Conservation (phyloP, 2,888 invertebrate species). For the Xanthorhoe spadicearia region DNA sequence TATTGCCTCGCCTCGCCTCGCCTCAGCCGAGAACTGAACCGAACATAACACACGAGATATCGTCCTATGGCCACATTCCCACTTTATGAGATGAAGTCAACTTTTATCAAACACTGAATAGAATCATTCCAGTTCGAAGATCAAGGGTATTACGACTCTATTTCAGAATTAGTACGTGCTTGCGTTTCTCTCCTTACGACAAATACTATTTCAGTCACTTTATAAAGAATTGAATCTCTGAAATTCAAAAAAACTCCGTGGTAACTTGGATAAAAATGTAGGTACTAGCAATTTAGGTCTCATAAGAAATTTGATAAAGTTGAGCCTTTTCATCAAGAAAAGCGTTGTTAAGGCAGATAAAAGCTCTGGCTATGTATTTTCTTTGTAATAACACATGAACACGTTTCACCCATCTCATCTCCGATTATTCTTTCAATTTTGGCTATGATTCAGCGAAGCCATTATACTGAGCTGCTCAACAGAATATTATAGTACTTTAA, state of each 20-base stretch:
- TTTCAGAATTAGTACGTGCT: background rate
- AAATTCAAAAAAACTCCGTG: background rate
- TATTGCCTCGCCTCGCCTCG: constrained; percentile 45
- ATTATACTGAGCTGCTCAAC: constrained; percentile 47
- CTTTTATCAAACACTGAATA: constrained; percentile 8
- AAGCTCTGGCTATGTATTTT: constrained; percentile 10
- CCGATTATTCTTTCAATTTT: constrained; percentile 58
- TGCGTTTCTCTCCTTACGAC: background rate
- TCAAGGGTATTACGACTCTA: background rate
- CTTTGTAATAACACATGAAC: constrained; percentile 20
- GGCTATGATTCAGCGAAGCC: constrained; percentile 54
- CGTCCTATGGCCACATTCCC: constrained; percentile 5
- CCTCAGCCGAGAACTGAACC: constrained; percentile 4
- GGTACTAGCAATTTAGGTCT: constrained; percentile 1
- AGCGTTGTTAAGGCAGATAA: constrained; percentile 5
- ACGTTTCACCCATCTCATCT: constrained; percentile 22
- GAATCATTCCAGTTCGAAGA: constrained; percentile 4
- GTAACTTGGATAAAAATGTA: background rate
- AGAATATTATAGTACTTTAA: background rate
- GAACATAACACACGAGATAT: constrained; percentile 12
- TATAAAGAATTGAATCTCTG: background rate
- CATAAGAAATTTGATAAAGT: constrained; percentile 1
- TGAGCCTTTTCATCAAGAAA: constrained; percentile 7
- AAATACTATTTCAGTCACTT: background rate
- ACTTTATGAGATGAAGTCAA: constrained; percentile 6